Percentiles rank a stretch among this genome's conserved stretches.
Conservation (phyloP, 2,888 invertebrate genomes). For the Mesorhabditis sp. region DNA sequence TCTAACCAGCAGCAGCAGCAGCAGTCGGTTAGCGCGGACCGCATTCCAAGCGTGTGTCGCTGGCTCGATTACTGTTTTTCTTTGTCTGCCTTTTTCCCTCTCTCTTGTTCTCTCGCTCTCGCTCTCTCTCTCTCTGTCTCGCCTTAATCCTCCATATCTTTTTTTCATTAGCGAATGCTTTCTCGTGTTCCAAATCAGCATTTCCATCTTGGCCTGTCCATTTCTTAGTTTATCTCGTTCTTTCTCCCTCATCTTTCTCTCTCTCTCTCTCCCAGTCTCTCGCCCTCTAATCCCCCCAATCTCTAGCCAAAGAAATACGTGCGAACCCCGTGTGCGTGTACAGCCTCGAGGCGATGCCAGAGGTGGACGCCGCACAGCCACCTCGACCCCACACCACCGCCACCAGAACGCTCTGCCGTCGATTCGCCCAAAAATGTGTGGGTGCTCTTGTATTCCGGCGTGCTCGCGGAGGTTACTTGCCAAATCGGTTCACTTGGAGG, state of each 20-base stretch:
- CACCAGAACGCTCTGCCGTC: not conserved
- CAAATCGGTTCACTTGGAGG: no score
- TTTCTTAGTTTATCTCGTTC: not conserved
- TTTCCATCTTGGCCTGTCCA: not conserved
- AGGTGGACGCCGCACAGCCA: not conserved
- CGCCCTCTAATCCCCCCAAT: not conserved
- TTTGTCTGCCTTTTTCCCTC: no score
- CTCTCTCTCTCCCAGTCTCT: slow-evolving; percentile 2
- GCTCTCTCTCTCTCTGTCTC: no score
- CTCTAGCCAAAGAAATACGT: not conserved
- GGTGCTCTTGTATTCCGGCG: not conserved
- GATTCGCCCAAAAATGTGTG: not conserved
- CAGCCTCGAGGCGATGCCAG: not conserved
- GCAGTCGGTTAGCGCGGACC: no score
- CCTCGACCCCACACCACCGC: not conserved
- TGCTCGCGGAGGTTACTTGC: no score
- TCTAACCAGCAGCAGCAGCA: no score
- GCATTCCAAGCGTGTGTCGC: no score
- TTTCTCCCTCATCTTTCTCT: not conserved
- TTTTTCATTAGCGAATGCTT: no score
- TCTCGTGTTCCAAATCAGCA: no score
- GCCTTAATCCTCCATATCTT: no score
- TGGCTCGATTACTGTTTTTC: no score
- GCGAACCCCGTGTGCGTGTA: not conserved
- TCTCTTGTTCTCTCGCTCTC: no score